Conservation (phyloP, 2,888 invertebrate species). For the Piscicola geometra region DNA sequence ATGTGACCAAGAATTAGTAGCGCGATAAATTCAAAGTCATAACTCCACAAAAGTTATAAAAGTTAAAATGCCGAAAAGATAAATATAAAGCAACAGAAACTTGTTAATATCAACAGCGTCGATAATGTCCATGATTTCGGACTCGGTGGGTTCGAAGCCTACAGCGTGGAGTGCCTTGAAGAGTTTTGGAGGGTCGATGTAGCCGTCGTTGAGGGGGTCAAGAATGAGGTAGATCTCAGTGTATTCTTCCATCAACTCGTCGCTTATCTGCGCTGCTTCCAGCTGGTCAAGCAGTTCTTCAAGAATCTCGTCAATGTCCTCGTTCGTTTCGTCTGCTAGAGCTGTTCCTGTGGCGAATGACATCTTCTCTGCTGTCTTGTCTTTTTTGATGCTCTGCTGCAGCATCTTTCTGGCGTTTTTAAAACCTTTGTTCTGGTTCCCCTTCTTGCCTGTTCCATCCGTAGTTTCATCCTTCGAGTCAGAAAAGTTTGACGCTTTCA, state of each 20-base stretch:
- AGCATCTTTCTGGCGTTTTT: constrained; percentile 24
- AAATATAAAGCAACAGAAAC: too few relatives aligned
- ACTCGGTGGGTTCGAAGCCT: constrained; percentile 37
- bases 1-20: too few relatives aligned
- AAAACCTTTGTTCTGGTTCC: not conserved
- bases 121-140: constrained; percentile 40
- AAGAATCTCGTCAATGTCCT: constrained; percentile 23
- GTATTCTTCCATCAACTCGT: constrained; percentile 31
- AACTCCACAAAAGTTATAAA: too few relatives aligned
- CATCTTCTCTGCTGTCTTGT: constrained; percentile 31
- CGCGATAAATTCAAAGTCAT: too few relatives aligned
- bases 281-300: constrained; percentile 30
- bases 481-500: not conserved
- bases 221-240: constrained; percentile 37
- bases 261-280: constrained; percentile 9
- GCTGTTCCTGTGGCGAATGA: constrained; percentile 13
- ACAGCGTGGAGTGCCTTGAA: constrained; percentile 33
- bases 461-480: too few relatives aligned
- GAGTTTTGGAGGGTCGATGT: constrained; percentile 37
- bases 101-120: constrained; percentile 37
- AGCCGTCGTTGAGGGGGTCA: constrained; percentile 38
- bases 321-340: not conserved
- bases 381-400: constrained; percentile 22
- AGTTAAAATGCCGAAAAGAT: too few relatives aligned
- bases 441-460: not conserved